Base-by-base conservation (phyloP, 2,113 vertebrate species). In the Eleginops maclovinus region DNA sequence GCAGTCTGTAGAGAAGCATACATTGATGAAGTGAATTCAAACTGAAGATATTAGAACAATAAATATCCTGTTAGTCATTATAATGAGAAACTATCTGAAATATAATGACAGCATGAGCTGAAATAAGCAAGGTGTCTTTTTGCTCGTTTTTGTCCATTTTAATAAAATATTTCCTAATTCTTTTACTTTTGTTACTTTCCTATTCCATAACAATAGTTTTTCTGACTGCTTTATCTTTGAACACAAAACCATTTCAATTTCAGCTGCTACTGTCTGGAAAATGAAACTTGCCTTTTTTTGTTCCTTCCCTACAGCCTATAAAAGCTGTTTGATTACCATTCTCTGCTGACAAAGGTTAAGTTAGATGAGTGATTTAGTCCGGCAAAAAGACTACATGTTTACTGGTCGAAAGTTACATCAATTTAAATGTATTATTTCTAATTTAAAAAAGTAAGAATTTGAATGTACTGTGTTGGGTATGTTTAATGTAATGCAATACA, bases 201-300 rank as follows among this genome's bases (percentile, higher is more conserved):
- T 2, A 14, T 75, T 41, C 12, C 5, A 4, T 5, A 17, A 46
- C 36, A 16, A 4, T 8, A 16, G 3, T 28, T 24, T 1, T 9
- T 15, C 11, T 53, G 12, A 16, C 9, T 19, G 31, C 31, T 1
- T 36, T 8, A 47, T 36, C 10, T 54, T 15, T 36, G 2, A n/a
- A 11, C 19, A 28, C 8, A 15, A 50, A 19, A 9, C 15, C 15
- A 26, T 9, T 4, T 15, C 26, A 0, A 40, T 47, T 16, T 17
- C 16, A 11, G 24, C 9, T 24, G 4, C 14, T 24, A 17, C 0
- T 11, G 14, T 56, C 1, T 1, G 75, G 68, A 80, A 83, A 85
- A 55, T 63, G 73, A 73, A 84, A 86, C 72, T 11, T n/a, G 0
- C 0, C 14, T 15, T 21, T 43, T 41, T 24, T 41, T 36, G 5